These are phyloP conservation scores for human DNA, from an alignment of 2,113 vertebrate genomes.

Conservation along the genomic window DNA sequence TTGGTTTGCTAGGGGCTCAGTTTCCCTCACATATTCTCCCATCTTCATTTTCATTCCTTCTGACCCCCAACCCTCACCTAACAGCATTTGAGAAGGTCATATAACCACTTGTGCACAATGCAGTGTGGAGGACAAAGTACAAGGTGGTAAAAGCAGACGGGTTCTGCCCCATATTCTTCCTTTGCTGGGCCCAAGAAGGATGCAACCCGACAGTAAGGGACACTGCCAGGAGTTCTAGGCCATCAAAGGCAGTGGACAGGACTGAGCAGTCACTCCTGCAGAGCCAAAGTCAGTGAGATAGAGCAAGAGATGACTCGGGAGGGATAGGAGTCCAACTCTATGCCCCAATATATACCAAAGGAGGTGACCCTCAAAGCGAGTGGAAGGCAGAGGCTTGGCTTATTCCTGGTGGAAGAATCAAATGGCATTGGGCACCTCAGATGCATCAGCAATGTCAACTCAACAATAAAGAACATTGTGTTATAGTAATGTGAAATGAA, in stretches of 20 bases:
- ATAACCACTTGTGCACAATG: background rate
- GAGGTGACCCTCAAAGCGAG: background rate
- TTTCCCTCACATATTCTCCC: background rate
- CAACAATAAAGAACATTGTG: background rate
- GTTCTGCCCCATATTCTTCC: background rate
- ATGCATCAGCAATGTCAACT: background rate
- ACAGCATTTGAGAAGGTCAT: background rate
- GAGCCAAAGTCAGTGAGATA: background rate
- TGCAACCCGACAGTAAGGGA: background rate
- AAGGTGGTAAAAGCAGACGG: background rate
- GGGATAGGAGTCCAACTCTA: background rate
- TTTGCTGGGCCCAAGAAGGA: background rate
- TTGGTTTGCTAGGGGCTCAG: background rate
- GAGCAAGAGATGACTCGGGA: background rate
- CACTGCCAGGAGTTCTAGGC: fast-evolving
- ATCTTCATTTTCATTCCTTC: background rate
- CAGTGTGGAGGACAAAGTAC: fast-evolving
- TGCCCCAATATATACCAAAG: background rate
- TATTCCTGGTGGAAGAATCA: background rate
- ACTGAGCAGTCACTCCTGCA: too few relatives aligned
- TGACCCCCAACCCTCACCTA: fast-evolving
- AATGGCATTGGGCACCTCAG: background rate
- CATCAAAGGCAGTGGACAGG: background rate
- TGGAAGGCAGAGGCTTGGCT: background rate
- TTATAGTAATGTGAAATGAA: background rate